These are phyloP conservation scores for Megastigmus dorsalis DNA, from an alignment of 2,888 invertebrate genomes.

Conservation along the genomic window DNA sequence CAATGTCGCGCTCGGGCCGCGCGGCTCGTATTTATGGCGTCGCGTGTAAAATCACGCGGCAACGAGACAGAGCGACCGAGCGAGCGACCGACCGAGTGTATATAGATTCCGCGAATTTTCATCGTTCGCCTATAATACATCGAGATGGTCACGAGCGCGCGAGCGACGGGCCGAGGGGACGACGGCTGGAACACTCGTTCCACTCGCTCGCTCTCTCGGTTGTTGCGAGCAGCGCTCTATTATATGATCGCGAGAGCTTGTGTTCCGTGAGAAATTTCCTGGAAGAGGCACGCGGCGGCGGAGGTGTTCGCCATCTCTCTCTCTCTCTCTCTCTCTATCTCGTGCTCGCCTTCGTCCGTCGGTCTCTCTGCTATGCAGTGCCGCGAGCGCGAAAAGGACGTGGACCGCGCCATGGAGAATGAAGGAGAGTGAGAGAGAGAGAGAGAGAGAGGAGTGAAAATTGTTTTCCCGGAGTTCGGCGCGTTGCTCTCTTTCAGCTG, in stretches of 20 bases:
- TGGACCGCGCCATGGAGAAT: neutral
- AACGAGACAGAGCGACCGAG: too few relatives aligned
- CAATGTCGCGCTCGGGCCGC: too few relatives aligned
- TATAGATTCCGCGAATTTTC: slow-evolving; percentile 49
- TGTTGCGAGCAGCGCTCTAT: slow-evolving; percentile 25
- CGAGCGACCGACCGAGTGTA: too few relatives aligned
- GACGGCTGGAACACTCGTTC: too few relatives aligned
- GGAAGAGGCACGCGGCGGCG: slow-evolving; percentile 1
- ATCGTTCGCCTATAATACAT: slow-evolving; percentile 36
- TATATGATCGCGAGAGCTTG: slow-evolving; percentile 38
- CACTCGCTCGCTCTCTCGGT: too few relatives aligned
- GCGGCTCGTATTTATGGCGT: too few relatives aligned
- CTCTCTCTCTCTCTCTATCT: too few relatives aligned
- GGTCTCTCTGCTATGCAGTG: too few relatives aligned
- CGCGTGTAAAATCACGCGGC: slow-evolving; percentile 22
- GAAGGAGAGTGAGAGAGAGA: neutral
- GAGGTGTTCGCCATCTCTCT: slow-evolving; percentile 1
- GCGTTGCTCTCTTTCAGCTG: slow-evolving; percentile 1
- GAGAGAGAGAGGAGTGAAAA: slow-evolving; percentile 21
- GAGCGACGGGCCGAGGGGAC: neutral
- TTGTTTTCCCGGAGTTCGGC: slow-evolving; percentile 37
- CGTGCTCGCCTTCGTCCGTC: too few relatives aligned
- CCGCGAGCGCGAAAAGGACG: slow-evolving; percentile 21
- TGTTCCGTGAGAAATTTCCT: slow-evolving; percentile 47
- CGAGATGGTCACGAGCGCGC: slow-evolving; percentile 46